Conservation (phyloP, 2,797 vertebrate species). For the Staurois parvus region DNA sequence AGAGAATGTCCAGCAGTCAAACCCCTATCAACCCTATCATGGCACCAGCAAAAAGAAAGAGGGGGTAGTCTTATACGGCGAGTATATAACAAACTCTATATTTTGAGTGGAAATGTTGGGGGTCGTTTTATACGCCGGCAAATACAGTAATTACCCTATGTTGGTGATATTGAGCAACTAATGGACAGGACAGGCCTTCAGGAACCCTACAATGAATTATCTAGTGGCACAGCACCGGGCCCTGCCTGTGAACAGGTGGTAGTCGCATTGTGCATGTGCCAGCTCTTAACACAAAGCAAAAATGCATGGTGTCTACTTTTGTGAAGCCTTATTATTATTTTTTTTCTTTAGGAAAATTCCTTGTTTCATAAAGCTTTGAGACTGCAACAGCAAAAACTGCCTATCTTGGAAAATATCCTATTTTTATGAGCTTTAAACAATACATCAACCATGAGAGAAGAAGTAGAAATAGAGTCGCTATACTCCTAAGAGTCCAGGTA, state of each 20-base stretch:
- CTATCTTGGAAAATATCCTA: not conserved
- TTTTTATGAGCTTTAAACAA: not conserved
- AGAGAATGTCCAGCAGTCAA: too few species aligned
- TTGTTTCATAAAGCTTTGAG: not conserved
- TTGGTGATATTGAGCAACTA: not conserved
- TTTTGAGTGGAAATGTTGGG: too few species aligned
- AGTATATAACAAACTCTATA: too few species aligned
- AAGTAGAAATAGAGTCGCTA: too few species aligned
- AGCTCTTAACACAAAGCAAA: not conserved
- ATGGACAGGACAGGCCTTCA: not conserved
- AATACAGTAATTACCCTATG: slow-evolving; percentile 45
- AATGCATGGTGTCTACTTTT: not conserved
- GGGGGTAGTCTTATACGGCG: too few species aligned
- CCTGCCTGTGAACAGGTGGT: not conserved
- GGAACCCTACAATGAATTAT: slow-evolving; percentile 10
- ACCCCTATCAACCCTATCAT: too few species aligned
- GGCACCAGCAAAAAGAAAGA: too few species aligned
- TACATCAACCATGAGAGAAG: not conserved
- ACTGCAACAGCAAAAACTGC: not conserved
- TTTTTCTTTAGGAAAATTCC: too few species aligned
- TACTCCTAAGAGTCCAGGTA: too few species aligned
- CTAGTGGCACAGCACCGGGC: not conserved
- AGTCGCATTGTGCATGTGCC: not conserved
- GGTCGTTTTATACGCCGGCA: too few species aligned
- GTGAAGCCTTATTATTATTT: not conserved